Evolutionary conservation across 2,797 vertebrate species (phyloP).

Genomic region (Enteromius radiatus): DNA sequence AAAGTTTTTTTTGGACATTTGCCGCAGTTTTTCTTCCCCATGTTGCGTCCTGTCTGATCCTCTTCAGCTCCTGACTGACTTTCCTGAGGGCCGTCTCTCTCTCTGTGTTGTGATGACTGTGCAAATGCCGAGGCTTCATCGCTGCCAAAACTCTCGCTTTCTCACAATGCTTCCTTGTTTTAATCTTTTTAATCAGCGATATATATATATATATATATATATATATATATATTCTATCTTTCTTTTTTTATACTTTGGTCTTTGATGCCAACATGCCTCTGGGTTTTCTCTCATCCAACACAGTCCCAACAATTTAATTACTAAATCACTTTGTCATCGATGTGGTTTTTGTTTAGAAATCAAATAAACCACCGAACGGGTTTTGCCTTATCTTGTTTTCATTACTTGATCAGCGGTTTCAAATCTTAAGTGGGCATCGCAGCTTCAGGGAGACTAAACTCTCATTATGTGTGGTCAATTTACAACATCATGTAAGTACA

Average conservation of each 20-base stretch:
- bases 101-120: conserved; percentile 53
- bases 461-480: conserved; percentile 77
- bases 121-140: conserved; percentile 52
- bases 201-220: not conserved
- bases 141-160: conserved; percentile 38
- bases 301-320: conserved; percentile 58
- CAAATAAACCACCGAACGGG: conserved; percentile 43
- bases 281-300: conserved; percentile 43
- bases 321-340: conserved; percentile 57
- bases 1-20: conserved; percentile 65
- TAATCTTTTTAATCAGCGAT: conserved; percentile 15
- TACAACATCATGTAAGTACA: conserved; percentile 76
- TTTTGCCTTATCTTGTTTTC: conserved; percentile 52
- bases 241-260: conserved; percentile 19
- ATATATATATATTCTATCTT: conserved; percentile 7
- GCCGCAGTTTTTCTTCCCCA: conserved; percentile 55
- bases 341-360: conserved; percentile 62
- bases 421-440: conserved; percentile 65
- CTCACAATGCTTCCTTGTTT: conserved; percentile 53
- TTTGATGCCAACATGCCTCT: conserved; percentile 43
- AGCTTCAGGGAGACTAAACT: conserved; percentile 65
- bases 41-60: conserved; percentile 40
- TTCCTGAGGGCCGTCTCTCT: conserved; percentile 46
- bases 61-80: conserved; percentile 38
- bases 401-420: conserved; percentile 43